Conservation (phyloP, 2,113 vertebrate species). For the Gadus macrocephalus region DNA sequence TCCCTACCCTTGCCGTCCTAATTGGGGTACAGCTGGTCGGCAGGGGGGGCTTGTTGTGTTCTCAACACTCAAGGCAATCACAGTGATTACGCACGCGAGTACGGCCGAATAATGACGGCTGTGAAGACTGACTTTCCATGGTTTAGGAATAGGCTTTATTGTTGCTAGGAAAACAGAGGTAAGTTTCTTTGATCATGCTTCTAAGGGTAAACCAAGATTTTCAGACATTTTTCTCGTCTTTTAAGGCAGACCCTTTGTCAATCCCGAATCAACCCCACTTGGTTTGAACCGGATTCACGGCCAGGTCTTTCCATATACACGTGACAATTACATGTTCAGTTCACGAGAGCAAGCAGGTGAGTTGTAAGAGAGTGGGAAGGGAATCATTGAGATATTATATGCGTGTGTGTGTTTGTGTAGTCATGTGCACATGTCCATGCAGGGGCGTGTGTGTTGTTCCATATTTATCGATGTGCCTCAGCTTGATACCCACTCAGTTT, state of each 20-base stretch:
- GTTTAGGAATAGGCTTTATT: conserved; percentile 56
- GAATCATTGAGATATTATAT: too few relatives aligned
- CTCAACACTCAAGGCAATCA: conserved; percentile 50
- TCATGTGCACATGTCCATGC: background rate
- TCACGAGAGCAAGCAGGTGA: conserved; percentile 38
- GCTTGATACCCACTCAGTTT: conserved; percentile 43
- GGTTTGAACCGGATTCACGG: conserved; percentile 12
- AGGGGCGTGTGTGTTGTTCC: too few relatives aligned
- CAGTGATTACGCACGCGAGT: conserved; percentile 72
- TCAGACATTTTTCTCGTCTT: conserved; percentile 25
- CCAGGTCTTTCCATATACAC: conserved; percentile 30
- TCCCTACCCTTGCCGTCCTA: conserved; percentile 7
- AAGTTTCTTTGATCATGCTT: conserved; percentile 53
- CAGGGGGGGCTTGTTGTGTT: conserved; percentile 40
- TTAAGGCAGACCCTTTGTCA: conserved; percentile 28
- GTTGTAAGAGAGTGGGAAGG: conserved; percentile 25
- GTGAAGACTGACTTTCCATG: conserved; percentile 68
- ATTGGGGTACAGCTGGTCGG: conserved; percentile 24
- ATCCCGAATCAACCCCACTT: conserved; percentile 35
- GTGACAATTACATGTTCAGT: conserved; percentile 32
- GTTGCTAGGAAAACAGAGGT: conserved; percentile 63
- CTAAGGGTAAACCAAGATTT: conserved; percentile 44
- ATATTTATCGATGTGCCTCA: conserved; percentile 36
- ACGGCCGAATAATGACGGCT: conserved; percentile 70
- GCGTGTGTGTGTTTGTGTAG: conserved; percentile 27